phyloP scores from a whole-genome alignment of 2,113 vertebrate genomes.

The Phasianus colchicus region DNA sequence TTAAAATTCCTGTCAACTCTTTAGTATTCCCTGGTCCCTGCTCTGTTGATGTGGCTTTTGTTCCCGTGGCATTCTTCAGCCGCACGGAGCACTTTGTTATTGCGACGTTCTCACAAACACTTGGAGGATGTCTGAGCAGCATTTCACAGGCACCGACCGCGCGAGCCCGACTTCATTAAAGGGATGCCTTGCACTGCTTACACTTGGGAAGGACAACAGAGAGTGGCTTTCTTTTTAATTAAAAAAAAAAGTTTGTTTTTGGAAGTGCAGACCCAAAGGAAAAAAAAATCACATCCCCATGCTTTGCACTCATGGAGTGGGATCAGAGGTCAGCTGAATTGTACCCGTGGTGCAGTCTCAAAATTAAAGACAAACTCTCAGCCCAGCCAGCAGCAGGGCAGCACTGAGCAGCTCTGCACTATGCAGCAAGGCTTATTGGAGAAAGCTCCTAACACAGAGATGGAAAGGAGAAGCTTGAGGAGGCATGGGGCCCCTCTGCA shows the following conservation, averaged over 20 bases:
- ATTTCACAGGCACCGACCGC: constrained; percentile 36
- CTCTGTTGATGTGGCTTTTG: constrained; percentile 77
- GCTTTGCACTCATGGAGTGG: neutral
- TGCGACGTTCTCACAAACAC: constrained; percentile 76
- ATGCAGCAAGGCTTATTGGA: fast-evolving
- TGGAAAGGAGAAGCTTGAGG: neutral
- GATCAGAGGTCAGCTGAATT: neutral
- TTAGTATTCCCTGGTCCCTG: constrained; percentile 76
- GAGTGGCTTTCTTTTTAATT: neutral
- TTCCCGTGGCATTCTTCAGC: constrained; percentile 75
- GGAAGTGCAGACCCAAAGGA: neutral
- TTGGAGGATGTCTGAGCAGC: constrained; percentile 41
- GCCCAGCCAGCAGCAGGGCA: neutral
- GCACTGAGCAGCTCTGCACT: neutral
- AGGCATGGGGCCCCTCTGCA: fast-evolving
- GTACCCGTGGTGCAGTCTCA: neutral
- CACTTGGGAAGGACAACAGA: neutral
- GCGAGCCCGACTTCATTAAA: neutral
- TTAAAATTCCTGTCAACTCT: constrained; percentile 81
- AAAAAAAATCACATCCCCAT: fast-evolving
- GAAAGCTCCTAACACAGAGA: neutral
- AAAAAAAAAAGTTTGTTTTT: neutral
- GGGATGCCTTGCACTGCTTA: fast-evolving
- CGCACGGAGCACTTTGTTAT: constrained; percentile 72
- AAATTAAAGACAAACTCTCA: neutral